Evolutionary conservation across 2,113 vertebrate genomes (phyloP).

Genomic region (Centropus bengalensis): DNA sequence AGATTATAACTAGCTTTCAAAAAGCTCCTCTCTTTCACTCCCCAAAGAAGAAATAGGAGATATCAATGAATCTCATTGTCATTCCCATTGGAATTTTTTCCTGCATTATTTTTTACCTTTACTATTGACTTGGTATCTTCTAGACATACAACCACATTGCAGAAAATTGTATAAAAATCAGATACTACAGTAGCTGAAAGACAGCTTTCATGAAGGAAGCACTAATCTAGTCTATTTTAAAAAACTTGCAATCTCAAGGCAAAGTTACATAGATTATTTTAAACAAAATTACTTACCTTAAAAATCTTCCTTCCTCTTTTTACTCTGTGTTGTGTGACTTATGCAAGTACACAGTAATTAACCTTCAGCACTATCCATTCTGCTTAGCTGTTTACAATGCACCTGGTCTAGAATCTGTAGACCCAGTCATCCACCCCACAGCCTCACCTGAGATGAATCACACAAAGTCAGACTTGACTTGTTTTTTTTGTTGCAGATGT

Average conservation of each 20-base stretch:
- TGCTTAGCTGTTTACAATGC: constrained; percentile 47
- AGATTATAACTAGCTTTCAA: background rate
- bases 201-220: background rate
- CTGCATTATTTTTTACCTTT: background rate
- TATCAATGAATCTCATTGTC: background rate
- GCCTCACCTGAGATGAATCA: background rate
- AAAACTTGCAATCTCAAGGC: background rate
- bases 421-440: background rate
- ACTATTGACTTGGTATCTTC: background rate
- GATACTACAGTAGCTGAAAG: background rate
- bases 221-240: background rate
- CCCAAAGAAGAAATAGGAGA: background rate
- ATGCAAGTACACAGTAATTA: constrained; percentile 66
- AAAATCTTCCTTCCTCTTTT: constrained; percentile 13
- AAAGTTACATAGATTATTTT: background rate
- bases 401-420: constrained; percentile 36
- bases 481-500: background rate
- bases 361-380: constrained; percentile 53
- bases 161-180: background rate
- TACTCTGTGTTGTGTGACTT: constrained; percentile 64
- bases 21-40: background rate
- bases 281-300: constrained; percentile 27
- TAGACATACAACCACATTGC: background rate
- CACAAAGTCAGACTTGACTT: background rate
- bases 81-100: background rate